These are phyloP conservation scores for Tympanuchus pallidicinctus DNA, from an alignment of 2,113 vertebrate species.

Conservation along the genomic window DNA sequence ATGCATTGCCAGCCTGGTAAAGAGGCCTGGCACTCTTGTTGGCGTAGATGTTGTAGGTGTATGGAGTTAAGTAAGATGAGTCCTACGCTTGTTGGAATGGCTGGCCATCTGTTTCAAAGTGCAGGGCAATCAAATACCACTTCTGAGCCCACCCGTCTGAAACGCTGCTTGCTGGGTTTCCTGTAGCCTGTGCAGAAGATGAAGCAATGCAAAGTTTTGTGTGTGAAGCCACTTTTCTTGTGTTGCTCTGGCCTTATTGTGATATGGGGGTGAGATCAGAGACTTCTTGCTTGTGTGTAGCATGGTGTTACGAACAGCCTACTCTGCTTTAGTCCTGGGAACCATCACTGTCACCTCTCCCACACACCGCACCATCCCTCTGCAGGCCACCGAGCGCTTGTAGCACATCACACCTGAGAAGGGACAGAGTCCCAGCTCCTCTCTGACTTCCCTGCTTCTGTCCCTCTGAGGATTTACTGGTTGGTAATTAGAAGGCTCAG, in stretches of 20 bases:
- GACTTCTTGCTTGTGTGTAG: background rate
- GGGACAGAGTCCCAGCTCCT: background rate
- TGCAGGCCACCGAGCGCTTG: background rate
- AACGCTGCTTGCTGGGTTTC: background rate
- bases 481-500: background rate
- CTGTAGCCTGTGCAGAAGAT: background rate
- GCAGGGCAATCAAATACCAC: background rate
- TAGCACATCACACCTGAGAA: background rate
- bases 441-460: background rate
- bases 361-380: background rate
- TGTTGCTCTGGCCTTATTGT: background rate
- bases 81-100: background rate
- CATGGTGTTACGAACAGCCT: background rate
- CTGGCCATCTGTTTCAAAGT: background rate
- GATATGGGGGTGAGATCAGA: background rate
- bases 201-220: background rate
- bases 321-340: background rate
- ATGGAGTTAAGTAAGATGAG: background rate
- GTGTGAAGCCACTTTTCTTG: background rate
- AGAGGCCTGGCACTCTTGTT: background rate
- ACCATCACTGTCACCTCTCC: background rate
- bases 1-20: accelerated
- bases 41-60: accelerated
- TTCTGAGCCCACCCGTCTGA: background rate
- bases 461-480: background rate